These are phyloP conservation scores for Ctenomys sociabilis DNA, from an alignment of 2,113 vertebrate species.

Conservation along the genomic window DNA sequence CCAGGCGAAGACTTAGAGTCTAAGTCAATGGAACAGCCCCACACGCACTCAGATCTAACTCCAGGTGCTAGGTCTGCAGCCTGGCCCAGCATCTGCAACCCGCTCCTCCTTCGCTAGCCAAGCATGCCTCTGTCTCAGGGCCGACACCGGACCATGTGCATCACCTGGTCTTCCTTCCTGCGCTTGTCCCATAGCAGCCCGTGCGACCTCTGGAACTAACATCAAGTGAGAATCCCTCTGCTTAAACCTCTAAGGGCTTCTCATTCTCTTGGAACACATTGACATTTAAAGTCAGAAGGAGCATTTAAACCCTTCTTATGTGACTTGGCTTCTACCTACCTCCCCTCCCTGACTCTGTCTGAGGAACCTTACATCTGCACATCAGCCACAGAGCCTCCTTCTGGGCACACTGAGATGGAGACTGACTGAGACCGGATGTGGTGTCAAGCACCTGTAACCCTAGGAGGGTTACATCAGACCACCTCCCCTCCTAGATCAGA, in stretches of 20 bases:
- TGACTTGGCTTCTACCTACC: not conserved
- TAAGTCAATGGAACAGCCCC: not conserved
- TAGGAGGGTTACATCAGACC: too few relatives aligned
- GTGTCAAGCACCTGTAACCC: too few relatives aligned
- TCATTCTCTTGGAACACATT: not conserved
- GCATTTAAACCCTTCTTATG: not conserved
- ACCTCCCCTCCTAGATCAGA: not conserved
- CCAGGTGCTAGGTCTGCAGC: not conserved
- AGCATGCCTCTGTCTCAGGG: not conserved
- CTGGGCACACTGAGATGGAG: not conserved
- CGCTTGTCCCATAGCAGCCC: fast-evolving
- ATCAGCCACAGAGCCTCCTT: not conserved
- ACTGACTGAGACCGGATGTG: too few relatives aligned
- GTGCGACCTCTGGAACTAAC: not conserved
- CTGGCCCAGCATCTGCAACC: not conserved
- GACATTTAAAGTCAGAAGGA: not conserved
- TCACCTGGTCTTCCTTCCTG: not conserved
- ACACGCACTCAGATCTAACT: not conserved
- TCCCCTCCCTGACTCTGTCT: not conserved
- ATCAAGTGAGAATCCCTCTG: not conserved
- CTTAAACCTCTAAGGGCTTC: not conserved
- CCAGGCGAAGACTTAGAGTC: not conserved
- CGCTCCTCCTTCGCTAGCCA: not conserved
- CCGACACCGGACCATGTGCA: not conserved
- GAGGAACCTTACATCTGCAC: not conserved